Evolutionary conservation across 2,113 vertebrate species (phyloP), one percentile per base, ranked within the genome.

Genomic region (Chaetodon trifascialis): DNA sequence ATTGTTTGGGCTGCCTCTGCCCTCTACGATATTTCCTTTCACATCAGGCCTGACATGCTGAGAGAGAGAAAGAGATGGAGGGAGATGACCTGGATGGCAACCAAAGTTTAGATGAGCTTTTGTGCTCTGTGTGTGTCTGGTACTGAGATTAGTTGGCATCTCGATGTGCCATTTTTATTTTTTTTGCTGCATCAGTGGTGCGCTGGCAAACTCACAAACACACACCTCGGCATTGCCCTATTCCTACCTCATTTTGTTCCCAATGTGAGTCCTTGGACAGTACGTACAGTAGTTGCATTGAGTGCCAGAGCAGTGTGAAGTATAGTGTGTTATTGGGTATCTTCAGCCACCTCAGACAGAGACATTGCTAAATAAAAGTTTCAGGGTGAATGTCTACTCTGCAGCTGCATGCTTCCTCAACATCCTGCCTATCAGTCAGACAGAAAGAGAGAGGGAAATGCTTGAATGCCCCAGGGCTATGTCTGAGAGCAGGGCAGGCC

Each of bases 1-100:
- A 93, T 93, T 95, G 95, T 94, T 93, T 89, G 88, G 47, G 84
- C 88, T 91, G 81, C 79, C 47, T 87, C 79, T 93, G 80, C 76
- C 88, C 81, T 91, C 88, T 70, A 71, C 83, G 21, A 84, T 77
- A 87, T 85, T 85, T 88, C 80, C 73, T 82, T 71, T 86, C 79
- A 68, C 84, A 84, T 88, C 79, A 88, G 66, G 55, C 83, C 34
- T 23, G 79, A 89, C 84, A 79, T 62, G 82, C 70, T 11, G 80
- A 51, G 69, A 56, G 59, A 79, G 42, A 72, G 56, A 38, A 69
- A 85, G 76, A 83, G 80, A 79, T 54, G 71, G 58, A 76, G 64
- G 49, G 76, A 82, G 78, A 82, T 75, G 69, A 84, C 84, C 85
- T 90, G 88, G 85, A 91, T 47, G 73, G 15, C 30, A 59, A 87